Evolutionary conservation across 2,797 vertebrate species (phyloP).

Genomic region (Girardinus metallicus): DNA sequence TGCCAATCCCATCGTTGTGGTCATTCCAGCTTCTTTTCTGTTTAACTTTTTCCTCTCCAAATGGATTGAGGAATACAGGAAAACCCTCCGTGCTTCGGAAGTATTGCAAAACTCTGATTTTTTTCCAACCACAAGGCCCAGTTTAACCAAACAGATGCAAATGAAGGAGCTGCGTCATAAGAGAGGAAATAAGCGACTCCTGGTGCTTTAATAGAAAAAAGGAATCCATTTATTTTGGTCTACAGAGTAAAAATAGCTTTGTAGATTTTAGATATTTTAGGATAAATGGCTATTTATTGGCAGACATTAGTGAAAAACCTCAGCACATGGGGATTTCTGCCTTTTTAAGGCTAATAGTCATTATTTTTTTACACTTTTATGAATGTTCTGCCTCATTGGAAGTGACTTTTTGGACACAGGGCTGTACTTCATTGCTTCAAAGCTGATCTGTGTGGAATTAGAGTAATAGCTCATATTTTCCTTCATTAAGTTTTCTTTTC

Average conservation of each 20-base stretch:
- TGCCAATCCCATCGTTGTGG: conserved; percentile 37
- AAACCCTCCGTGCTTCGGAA: conserved; percentile 55
- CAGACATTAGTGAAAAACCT: conserved; percentile 58
- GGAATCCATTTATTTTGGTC: conserved; percentile 55
- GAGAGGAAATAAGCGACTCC: conserved; percentile 30
- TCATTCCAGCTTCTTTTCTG: conserved; percentile 39
- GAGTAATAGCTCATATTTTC: conserved; percentile 56
- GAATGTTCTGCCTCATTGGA: conserved; percentile 72
- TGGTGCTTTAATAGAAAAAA: conserved; percentile 41
- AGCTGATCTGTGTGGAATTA: conserved; percentile 38
- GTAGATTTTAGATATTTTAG: conserved; percentile 51
- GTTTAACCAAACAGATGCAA: conserved; percentile 68
- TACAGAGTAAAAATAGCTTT: conserved; percentile 64
- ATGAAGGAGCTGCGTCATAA: conserved; percentile 11
- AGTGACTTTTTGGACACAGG: conserved; percentile 59
- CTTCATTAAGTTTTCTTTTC: conserved; percentile 42
- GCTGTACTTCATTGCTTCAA: conserved; percentile 43
- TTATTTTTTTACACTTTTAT: conserved; percentile 51
- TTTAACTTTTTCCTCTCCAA: conserved; percentile 44
- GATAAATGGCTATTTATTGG: conserved; percentile 62
- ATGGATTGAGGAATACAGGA: conserved; percentile 51
- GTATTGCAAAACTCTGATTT: conserved; percentile 63
- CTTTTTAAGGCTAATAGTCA: conserved; percentile 56
- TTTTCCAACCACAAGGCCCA: conserved; percentile 59
- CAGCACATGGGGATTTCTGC: conserved; percentile 46